Percentiles rank a stretch among this genome's conserved stretches.
phyloP scores from a whole-genome alignment of 2,888 invertebrate species.

The Cosmia pyralina region DNA sequence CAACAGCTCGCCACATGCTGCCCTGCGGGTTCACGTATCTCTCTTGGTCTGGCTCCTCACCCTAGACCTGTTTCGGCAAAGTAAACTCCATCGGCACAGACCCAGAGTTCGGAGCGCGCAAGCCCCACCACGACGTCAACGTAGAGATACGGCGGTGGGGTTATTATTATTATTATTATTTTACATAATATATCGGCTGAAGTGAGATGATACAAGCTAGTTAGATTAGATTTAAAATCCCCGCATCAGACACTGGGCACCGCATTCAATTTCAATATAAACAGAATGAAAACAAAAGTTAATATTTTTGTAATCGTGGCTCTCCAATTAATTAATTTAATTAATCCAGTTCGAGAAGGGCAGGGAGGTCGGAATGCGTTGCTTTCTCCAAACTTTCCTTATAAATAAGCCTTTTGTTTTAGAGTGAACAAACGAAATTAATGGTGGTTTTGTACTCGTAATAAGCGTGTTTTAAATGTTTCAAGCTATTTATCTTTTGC shows the following conservation, averaged over 20 bases:
- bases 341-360: conserved; percentile 60
- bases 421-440: conserved; percentile 42
- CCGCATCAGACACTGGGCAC: background rate
- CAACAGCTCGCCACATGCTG: too few species aligned
- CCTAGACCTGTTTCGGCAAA: too few species aligned
- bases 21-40: too few species aligned
- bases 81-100: too few species aligned
- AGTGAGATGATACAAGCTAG: background rate
- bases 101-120: too few species aligned
- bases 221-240: background rate
- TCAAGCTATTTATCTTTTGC: conserved; percentile 29
- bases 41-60: too few species aligned
- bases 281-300: conserved; percentile 49
- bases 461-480: conserved; percentile 42
- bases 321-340: conserved; percentile 66
- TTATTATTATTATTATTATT: too few species aligned
- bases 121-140: too few species aligned
- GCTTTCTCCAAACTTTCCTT: conserved; percentile 69
- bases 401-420: conserved; percentile 56
- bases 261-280: conserved; percentile 31
- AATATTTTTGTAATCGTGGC: conserved; percentile 52
- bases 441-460: conserved; percentile 42
- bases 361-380: conserved; percentile 63
- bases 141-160: too few species aligned
- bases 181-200: too few species aligned